Base-by-base conservation (phyloP, 2,113 vertebrate genomes). In the Tachysurus fulvidraco region DNA sequence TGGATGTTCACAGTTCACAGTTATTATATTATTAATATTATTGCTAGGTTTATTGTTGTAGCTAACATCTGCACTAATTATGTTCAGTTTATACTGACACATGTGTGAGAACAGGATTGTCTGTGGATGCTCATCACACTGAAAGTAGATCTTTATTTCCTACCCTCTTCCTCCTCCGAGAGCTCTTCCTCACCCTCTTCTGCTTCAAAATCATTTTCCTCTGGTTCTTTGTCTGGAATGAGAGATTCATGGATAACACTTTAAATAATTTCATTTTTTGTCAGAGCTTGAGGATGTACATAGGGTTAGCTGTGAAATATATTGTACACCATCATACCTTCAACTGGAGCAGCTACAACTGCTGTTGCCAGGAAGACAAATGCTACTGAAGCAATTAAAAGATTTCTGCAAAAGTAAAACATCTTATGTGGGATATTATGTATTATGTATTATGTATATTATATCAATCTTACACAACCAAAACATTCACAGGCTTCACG, bases 121-220 rank as follows among this genome's bases (percentile, higher is more conserved):
- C 28, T 83, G 81, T 62, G 23, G 30, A 50, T 62, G 36, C 57
- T 76, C n/a, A 41, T 81, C 28, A 10, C 13, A 59, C 30, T 4
- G 46, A 71, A 81, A 76, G 41, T 64, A 60, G 46, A 50, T 67
- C 21, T 85, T 77, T 81, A 84, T 84, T 76, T 14, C 93, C 86
- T 94, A 95, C 94, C 95, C 81, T 94, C 94, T 84, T 95, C 94
- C 89, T 95, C 94, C 91, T 94, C 94, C 4, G 95, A 95, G 81
- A 95, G 88, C 87, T 94, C 95, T 74, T 92, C 94, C 69, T 94
- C 93, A 57, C 84, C 90, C 64, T 92, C 93, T 73, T 94, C 94
- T 25, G 88, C 83, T 60, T 92, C 90, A 50, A 89, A 89, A 57
- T 95, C 93, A 88, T 88, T 83, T 84, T 94, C 94, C 85, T 94